A percentile compares a stretch with the other conserved stretches of the same genome.
phyloP scores from a whole-genome alignment of 2,888 invertebrate species.

The Pollenia labialis region DNA sequence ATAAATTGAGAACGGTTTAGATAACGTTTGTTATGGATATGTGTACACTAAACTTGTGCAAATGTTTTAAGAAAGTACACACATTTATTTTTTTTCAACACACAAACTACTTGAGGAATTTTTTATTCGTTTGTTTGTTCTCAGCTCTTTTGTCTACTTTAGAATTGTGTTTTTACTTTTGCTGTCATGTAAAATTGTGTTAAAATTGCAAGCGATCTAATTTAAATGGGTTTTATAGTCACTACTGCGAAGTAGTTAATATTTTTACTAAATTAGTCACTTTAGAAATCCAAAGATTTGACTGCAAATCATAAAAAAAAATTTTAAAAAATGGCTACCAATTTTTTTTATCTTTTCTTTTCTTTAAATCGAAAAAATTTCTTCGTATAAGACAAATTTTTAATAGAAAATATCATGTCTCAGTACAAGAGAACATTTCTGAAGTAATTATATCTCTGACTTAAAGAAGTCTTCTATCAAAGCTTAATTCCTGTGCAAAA shows the following conservation, averaged over 20 bases:
- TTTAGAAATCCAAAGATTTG: background rate
- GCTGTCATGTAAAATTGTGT: constrained; percentile 31
- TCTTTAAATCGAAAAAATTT: background rate
- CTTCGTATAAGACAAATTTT: too few relatives aligned
- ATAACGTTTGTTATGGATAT: constrained; percentile 53
- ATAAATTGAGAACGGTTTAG: constrained; percentile 54
- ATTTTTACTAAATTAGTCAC: constrained; percentile 29
- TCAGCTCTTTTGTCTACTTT: background rate
- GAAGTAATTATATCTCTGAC: background rate
- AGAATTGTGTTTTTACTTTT: constrained; percentile 9
- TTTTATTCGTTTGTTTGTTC: background rate
- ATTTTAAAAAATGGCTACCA: background rate
- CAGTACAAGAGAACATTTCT: background rate
- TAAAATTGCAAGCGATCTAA: constrained; percentile 27
- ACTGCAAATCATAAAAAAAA: background rate
- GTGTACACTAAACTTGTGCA: constrained; percentile 44
- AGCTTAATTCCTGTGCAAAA: too few relatives aligned
- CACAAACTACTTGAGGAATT: background rate
- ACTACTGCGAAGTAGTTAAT: constrained; percentile 18
- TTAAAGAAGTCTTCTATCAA: background rate
- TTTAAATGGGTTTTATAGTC: constrained; percentile 30
- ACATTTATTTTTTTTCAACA: background rate
- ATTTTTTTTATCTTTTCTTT: background rate
- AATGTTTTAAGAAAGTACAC: constrained; percentile 18
- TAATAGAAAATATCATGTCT: background rate